Base-by-base conservation (phyloP, 2,113 vertebrate species). In the Varanus komodoensis region DNA sequence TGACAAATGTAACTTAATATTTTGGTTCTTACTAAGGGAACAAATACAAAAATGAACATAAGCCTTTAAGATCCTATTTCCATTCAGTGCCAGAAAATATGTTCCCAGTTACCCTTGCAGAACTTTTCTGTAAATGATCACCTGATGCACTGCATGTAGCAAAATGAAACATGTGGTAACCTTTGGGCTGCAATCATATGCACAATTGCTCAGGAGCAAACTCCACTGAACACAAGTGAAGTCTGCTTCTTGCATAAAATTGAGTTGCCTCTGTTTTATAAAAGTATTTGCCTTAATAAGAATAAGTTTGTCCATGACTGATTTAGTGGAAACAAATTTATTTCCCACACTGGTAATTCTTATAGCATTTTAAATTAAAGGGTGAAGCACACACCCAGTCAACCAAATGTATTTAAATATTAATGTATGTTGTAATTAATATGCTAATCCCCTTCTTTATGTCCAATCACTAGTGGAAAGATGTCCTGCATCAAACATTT, bases 121-220 rank as follows among this genome's bases (percentile, higher is more conserved):
- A 4, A 50, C 9, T 90, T 7, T 88, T n/a, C 89, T 90, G 54
- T 88, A 74, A 77, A 17, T 86, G 29, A 23, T 21, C 15, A 77
- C 12, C 2, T 74, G 29, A 0, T 79, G 57, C 38, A 68, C 52
- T 79, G 44, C 38, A 79, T n/a, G 64, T 4, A 50, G 50, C 32
- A 48, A 57, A 84, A 86, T 73, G 27, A 84, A 29, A 29, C 11
- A 27, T 54, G 0, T 11, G 54, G 0, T 69, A 71, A n/a, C 32
- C n/a, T 82, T 91, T 83, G 38, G 12, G 1, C 0, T 57, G 3
- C 0, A 0, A 57, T 15, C 19, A 0, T 34, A 34, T 61, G n/a
- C n/a, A 12, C 48, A 67, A 44, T 87, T 38, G 12, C 74, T 79
- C 67, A 44, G 15, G 29, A 32, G 2, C 34, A 32, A 67, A 27